Percentiles rank a stretch among this genome's conserved stretches.
These are phyloP conservation scores for Corydoras maculifer DNA, from an alignment of 2,113 vertebrate genomes.

Conservation along the genomic window DNA sequence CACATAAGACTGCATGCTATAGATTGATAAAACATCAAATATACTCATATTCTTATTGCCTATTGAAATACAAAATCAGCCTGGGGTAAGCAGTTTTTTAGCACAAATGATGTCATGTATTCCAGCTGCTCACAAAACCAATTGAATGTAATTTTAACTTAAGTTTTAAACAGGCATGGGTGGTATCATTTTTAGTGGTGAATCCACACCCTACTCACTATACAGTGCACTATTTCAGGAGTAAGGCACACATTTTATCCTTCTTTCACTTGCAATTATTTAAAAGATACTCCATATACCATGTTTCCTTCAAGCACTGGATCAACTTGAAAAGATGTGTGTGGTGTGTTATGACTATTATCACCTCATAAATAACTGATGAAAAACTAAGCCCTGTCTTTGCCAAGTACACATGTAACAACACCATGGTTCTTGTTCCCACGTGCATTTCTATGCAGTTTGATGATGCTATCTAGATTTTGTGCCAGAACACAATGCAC, in stretches of 20 bases:
- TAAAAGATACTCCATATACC: neutral
- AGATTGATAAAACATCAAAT: too few relatives aligned
- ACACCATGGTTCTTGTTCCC: neutral
- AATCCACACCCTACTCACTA: constrained; percentile 2
- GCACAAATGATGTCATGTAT: neutral
- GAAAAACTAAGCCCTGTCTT: neutral
- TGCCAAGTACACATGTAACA: constrained; percentile 30
- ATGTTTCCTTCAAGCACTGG: neutral
- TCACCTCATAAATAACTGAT: constrained; percentile 13
- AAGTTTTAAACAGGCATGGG: neutral
- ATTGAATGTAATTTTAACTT: neutral
- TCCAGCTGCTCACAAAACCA: neutral
- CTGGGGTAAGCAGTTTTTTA: neutral
- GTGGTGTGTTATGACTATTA: neutral
- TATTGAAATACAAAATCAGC: too few relatives aligned
- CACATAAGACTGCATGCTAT: too few relatives aligned
- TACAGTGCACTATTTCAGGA: constrained; percentile 1
- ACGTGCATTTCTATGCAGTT: neutral
- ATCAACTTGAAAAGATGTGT: neutral
- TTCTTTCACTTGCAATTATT: neutral
- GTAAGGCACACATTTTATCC: neutral
- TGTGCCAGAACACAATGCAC: constrained; percentile 4
- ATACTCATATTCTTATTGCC: too few relatives aligned
- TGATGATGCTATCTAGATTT: constrained; percentile 2
- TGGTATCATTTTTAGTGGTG: neutral